Evolutionary conservation across 2,888 invertebrate genomes (phyloP).

Genomic region (Strigamia maritima): DNA sequence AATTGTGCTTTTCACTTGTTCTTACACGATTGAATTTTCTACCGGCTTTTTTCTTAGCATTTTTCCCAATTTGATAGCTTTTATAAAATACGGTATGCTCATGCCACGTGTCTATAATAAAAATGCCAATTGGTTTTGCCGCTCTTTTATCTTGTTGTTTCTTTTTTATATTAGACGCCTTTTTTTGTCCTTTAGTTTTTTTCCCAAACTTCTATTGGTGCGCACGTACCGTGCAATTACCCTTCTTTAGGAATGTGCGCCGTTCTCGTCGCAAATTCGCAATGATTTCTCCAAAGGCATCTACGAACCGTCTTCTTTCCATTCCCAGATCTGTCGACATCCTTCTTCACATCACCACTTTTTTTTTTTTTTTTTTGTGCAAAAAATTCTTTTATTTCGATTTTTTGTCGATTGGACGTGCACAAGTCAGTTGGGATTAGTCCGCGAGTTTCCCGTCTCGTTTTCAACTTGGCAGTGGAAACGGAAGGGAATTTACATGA

Average conservation of each 20-base stretch:
- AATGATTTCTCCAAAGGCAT: slow-evolving; percentile 25
- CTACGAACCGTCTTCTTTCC: not conserved
- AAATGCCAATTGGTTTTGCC: slow-evolving; percentile 16
- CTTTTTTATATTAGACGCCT: not conserved
- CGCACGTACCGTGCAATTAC: not conserved
- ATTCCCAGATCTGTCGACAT: slow-evolving; percentile 8
- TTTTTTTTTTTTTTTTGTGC: not conserved
- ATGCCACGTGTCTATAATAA: slow-evolving; percentile 21
- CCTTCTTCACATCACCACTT: not conserved
- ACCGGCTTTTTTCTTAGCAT: not conserved
- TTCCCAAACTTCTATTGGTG: not conserved
- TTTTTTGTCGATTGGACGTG: slow-evolving; percentile 17
- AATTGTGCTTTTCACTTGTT: not conserved
- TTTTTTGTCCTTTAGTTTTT: slow-evolving; percentile 2
- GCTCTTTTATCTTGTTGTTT: slow-evolving; percentile 17
- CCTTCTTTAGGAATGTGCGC: slow-evolving; percentile 11
- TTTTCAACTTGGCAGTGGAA: slow-evolving; percentile 10
- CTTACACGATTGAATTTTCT: slow-evolving; percentile 14
- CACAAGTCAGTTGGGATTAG: slow-evolving; percentile 20
- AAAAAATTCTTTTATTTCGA: not conserved
- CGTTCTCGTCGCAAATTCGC: slow-evolving; percentile 2
- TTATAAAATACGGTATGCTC: not conserved
- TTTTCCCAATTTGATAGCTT: slow-evolving; percentile 6
- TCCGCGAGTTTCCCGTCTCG: slow-evolving; percentile 9
- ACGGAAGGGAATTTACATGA: slow-evolving; percentile 16